Evolutionary conservation across 2,797 vertebrate species (phyloP).

Genomic region (Alosa sapidissima): DNA sequence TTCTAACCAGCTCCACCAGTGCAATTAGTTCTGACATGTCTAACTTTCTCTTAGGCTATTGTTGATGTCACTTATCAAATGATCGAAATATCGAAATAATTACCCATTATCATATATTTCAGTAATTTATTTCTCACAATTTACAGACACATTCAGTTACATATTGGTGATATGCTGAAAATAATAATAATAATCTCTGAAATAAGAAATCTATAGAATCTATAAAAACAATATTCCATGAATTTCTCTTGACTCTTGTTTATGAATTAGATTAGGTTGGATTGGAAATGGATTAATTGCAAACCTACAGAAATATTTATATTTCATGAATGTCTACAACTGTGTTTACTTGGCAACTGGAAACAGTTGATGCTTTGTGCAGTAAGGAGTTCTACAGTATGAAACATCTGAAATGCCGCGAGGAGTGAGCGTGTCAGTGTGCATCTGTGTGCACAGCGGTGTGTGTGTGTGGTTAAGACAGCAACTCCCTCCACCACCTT

Average conservation of each 20-base stretch:
- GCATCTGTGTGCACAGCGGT: not conserved
- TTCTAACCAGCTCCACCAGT: not conserved
- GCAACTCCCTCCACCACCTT: not conserved
- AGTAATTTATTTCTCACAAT: not conserved
- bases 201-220: not conserved
- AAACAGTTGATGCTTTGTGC: not conserved
- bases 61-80: not conserved
- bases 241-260: not conserved
- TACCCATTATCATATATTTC: not conserved
- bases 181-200: not conserved
- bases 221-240: not conserved
- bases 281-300: not conserved
- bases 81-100: not conserved
- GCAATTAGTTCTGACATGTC: not conserved
- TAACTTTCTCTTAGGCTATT: not conserved
- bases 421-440: not conserved
- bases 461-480: not conserved
- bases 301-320: constrained; percentile 11
- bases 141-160: not conserved
- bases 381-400: not conserved
- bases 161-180: not conserved
- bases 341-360: not conserved
- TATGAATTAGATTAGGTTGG: not conserved
- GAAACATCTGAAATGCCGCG: not conserved
- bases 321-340: not conserved